phyloP scores from a whole-genome alignment of 2,113 vertebrate species.

The Anolis sagrei region DNA sequence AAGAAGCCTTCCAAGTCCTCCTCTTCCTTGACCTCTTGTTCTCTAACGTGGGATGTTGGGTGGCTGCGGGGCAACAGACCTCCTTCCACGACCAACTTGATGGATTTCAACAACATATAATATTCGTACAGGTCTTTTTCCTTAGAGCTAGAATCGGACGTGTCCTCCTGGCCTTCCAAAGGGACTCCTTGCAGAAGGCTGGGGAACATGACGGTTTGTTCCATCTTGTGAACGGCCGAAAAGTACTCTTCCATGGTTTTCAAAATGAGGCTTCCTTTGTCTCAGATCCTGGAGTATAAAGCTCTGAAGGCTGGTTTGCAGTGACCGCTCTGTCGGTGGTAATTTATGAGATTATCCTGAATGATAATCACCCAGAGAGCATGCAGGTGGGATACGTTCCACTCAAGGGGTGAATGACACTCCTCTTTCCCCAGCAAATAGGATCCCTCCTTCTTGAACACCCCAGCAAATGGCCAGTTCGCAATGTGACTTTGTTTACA shows the following conservation, averaged over 20 bases:
- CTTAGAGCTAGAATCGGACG: constrained; percentile 27
- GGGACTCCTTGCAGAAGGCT: constrained; percentile 86
- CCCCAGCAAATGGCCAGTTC: constrained; percentile 34
- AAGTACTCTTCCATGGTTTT: constrained; percentile 81
- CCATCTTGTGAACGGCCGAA: constrained; percentile 82
- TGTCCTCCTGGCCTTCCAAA: constrained; percentile 33
- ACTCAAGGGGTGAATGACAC: background rate
- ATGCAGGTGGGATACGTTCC: background rate
- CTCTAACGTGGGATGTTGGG: constrained; percentile 39
- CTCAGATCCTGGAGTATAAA: constrained; percentile 7
- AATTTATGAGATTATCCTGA: background rate
- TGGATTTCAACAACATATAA: constrained; percentile 82
- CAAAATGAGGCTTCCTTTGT: constrained; percentile 62
- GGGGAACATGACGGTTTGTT: constrained; percentile 90
- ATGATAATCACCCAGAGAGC: background rate
- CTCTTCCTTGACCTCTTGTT: constrained; percentile 52
- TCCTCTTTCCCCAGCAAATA: constrained; percentile 42
- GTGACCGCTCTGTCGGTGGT: background rate
- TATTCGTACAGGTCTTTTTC: constrained; percentile 74
- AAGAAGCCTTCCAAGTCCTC: constrained; percentile 79
- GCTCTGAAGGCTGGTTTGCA: background rate
- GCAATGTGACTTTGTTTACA: background rate
- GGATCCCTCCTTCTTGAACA: background rate
- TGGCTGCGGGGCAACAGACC: constrained; percentile 70
- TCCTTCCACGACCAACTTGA: constrained; percentile 77